Base-by-base conservation (phyloP, 1,140 invertebrate species). In the Drosophila insularis region DNA sequence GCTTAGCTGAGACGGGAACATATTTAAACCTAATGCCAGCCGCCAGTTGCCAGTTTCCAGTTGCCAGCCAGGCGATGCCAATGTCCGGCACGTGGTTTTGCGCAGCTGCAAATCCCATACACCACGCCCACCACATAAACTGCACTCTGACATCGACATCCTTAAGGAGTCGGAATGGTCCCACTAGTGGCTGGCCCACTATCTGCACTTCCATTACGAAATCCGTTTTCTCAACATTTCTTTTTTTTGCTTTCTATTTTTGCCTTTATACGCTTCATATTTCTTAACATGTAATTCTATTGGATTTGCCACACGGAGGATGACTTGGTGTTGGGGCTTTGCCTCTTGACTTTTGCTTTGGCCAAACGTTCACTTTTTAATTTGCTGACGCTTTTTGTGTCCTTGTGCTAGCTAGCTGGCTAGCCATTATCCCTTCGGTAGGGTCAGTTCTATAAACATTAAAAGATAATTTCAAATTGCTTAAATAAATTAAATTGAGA, bases 1-100 rank as follows among this genome's bases (percentile, higher is more conserved):
- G 85, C 86, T 89, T 89, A 85, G 73, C 65, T 62, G 62, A 81
- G 79, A 82, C 79, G 84, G 72, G 75, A 66, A 76, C 85, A 89
- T 89, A 85, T 80, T 89, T 89, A 75, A 89, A 80, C 73, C 77
- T 56, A 78, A 77, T 71, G 74, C 67, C 35, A 37, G 11, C 11
- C 11, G 35, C 35, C 35, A 13, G 35, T 37, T 37, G 35, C 35
- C 32, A 10, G 8, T 75, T 58, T 73, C 35, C 35, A 37, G 35
- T 37, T 13, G 11, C 35, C 67, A 50, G 43, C 43, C 43, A 19
- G 17, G 74, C 63, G 67, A 78, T 71, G 71, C 74, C 64, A 78
- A 63, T 63, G 74, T 85, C 77, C 71, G 76, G 87, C 82, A 86
- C 82, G 82, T 86, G 81, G 81, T 87, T 78, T 79, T 79, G 66